A percentile compares a stretch with the other conserved stretches of the same genome.
Conservation (phyloP, 2,113 vertebrate species). For the Neoarius graeffei region DNA sequence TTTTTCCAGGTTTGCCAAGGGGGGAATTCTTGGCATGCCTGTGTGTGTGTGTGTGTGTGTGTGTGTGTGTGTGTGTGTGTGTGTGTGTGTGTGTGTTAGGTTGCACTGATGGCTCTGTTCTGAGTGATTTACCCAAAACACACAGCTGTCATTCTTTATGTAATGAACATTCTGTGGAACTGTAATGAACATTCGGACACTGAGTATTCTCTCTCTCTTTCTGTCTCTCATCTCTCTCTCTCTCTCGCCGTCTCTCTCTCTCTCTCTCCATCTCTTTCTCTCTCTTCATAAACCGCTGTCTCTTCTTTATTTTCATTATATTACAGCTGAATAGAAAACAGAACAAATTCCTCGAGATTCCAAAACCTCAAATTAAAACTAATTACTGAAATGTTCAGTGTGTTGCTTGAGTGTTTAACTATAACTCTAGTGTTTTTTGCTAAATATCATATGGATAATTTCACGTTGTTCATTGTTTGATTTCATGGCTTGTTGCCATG, state of each 20-base stretch:
- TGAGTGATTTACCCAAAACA: background rate
- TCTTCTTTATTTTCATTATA: background rate
- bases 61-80: background rate
- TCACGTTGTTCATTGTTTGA: background rate
- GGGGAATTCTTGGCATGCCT: constrained; percentile 16
- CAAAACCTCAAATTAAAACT: too few species aligned
- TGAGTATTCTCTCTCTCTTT: background rate
- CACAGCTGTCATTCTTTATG: background rate
- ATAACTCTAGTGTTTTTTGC: background rate
- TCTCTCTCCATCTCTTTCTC: background rate
- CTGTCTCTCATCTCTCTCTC: too few species aligned
- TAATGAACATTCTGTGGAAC: background rate
- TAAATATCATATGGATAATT: background rate
- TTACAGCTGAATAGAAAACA: background rate
- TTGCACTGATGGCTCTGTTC: background rate
- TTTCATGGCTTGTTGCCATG: background rate
- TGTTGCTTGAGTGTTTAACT: background rate
- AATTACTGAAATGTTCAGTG: background rate
- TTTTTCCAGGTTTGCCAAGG: constrained; percentile 3
- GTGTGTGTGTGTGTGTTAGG: background rate
- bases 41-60: background rate
- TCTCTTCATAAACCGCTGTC: background rate
- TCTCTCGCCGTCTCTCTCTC: background rate
- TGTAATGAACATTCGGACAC: background rate
- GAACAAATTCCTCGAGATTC: background rate